These are phyloP conservation scores for Rhynchonycteris naso DNA, from an alignment of 2,797 vertebrate genomes.

Conservation along the genomic window DNA sequence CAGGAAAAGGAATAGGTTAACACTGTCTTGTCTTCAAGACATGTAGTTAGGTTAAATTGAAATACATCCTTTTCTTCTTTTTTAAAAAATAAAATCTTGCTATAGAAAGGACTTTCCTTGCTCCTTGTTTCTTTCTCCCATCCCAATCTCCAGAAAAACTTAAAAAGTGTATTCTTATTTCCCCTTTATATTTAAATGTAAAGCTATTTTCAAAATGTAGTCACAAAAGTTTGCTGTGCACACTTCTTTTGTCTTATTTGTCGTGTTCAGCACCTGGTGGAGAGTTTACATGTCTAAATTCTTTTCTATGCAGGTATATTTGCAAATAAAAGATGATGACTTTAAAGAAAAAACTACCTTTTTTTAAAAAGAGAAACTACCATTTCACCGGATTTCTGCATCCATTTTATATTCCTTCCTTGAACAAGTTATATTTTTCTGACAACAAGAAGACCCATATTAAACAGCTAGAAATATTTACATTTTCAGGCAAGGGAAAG, in stretches of 20 bases:
- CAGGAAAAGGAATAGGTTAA: neutral
- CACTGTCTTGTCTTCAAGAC: neutral
- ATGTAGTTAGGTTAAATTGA: constrained; percentile 3
- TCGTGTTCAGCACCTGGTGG: neutral
- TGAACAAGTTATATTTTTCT: constrained; percentile 18
- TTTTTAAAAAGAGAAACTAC: neutral
- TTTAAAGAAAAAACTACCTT: constrained; percentile 2
- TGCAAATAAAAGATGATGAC: constrained; percentile 31
- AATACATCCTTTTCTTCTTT: neutral
- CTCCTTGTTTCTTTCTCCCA: constrained; percentile 27
- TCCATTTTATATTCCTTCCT: constrained; percentile 14
- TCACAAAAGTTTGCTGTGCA: neutral
- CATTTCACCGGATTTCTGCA: constrained; percentile 19
- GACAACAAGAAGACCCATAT: constrained; percentile 25
- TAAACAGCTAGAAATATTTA: constrained; percentile 40
- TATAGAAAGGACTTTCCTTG: neutral
- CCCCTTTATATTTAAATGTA: neutral
- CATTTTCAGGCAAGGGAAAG: neutral
- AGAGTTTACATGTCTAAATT: neutral
- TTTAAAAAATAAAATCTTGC: constrained; percentile 24
- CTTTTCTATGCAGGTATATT: constrained; percentile 30
- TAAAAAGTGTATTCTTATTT: neutral
- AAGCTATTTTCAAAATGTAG: constrained; percentile 30
- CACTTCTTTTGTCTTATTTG: constrained; percentile 60
- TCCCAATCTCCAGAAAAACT: constrained; percentile 36